phyloP scores from a whole-genome alignment of 2,113 vertebrate genomes.

The Carettochelys insculpta region DNA sequence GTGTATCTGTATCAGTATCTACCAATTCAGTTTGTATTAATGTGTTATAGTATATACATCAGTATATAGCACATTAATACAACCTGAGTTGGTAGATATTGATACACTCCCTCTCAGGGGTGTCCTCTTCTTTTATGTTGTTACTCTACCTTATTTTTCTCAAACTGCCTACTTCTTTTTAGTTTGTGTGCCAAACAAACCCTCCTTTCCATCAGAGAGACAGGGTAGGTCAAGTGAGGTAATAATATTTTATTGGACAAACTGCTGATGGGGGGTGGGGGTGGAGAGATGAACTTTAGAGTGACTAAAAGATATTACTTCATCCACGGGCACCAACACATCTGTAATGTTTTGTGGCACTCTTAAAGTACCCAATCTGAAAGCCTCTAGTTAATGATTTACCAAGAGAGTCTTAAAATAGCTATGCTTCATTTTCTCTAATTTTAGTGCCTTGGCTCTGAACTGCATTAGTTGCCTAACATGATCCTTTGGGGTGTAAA shows the following conservation, averaged over 20 bases:
- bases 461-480: slow-evolving; percentile 19
- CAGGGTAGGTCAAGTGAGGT: neutral
- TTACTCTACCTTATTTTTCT: neutral
- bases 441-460: slow-evolving; percentile 13
- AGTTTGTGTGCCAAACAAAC: neutral
- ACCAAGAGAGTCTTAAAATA: slow-evolving; percentile 31
- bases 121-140: too few species aligned
- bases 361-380: neutral
- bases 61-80: too few species aligned
- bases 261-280: neutral
- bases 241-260: neutral
- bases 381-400: slow-evolving; percentile 27
- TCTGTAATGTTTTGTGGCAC: neutral
- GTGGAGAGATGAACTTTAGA: neutral
- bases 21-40: too few species aligned
- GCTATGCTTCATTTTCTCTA: slow-evolving; percentile 14
- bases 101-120: too few species aligned
- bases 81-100: too few species aligned
- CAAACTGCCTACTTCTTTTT: neutral
- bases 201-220: neutral
- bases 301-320: neutral
- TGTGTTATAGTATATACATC: too few species aligned
- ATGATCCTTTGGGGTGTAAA: neutral
- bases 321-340: neutral
- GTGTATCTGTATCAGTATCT: too few species aligned